Percentiles rank a stretch among this genome's conserved stretches.
Conservation (phyloP, 2,888 invertebrate genomes). For the Belgica antarctica region DNA sequence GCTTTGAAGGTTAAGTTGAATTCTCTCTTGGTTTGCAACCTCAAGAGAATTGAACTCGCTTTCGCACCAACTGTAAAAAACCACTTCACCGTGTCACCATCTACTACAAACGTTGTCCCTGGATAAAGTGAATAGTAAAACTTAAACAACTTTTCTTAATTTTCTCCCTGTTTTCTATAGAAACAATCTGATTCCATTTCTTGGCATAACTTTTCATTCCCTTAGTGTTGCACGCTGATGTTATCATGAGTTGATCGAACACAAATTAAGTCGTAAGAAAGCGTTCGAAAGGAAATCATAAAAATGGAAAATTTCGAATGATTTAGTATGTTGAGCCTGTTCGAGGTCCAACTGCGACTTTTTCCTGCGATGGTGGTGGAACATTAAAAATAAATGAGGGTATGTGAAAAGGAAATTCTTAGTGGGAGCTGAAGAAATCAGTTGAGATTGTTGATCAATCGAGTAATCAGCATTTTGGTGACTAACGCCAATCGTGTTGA, state of each 20-base stretch:
- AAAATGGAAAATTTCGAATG: conserved; percentile 14
- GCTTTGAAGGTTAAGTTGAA: background rate
- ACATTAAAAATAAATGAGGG: conserved; percentile 42
- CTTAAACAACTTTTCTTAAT: conserved; percentile 9
- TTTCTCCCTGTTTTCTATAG: background rate
- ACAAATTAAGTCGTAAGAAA: background rate
- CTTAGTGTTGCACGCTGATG: background rate
- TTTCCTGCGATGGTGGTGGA: conserved; percentile 43
- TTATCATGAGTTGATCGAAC: conserved; percentile 21
- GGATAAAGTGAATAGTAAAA: no score
- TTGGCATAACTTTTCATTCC: conserved; percentile 3
- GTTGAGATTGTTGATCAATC: background rate
- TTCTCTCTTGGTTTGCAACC: no score
- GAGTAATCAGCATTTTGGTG: conserved; percentile 40
- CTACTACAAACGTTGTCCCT: no score
- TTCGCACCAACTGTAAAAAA: no score
- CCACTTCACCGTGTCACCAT: no score
- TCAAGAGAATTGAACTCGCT: no score
- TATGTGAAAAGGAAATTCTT: conserved; percentile 39
- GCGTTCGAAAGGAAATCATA: background rate
- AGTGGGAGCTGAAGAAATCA: conserved; percentile 36
- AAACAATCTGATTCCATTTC: conserved; percentile 5
- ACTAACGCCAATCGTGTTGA: conserved; percentile 9
- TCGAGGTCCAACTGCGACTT: background rate
- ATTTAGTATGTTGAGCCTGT: conserved; percentile 17